Conservation (phyloP, 2,113 vertebrate genomes). For the Pelodiscus sinensis region DNA sequence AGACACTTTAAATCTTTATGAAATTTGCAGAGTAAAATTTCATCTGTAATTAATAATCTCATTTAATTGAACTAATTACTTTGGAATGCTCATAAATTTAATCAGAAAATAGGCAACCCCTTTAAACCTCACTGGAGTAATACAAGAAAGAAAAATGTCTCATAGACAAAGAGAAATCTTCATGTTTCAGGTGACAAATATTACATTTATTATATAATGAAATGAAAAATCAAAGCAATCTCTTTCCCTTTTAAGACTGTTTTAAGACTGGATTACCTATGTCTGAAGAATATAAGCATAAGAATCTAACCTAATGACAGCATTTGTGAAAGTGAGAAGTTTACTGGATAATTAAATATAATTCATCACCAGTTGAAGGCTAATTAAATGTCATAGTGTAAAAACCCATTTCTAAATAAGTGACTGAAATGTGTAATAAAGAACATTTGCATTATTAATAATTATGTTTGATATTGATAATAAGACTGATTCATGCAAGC, state of each 20-base stretch:
- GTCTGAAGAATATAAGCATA: not conserved
- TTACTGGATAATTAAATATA: conserved; percentile 21
- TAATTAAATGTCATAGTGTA: conserved; percentile 46
- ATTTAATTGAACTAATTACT: conserved; percentile 58
- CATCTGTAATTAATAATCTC: conserved; percentile 51
- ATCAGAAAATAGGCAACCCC: not conserved
- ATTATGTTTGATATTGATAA: not conserved
- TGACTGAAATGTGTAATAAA: not conserved
- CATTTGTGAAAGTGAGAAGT: not conserved
- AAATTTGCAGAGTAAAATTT: conserved; percentile 52
- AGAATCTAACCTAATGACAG: not conserved
- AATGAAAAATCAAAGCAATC: not conserved
- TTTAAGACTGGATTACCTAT: not conserved
- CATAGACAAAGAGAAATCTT: not conserved
- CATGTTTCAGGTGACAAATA: not conserved
- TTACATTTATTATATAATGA: not conserved
- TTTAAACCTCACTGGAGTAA: not conserved
- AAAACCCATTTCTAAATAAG: conserved; percentile 19
- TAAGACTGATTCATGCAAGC: not conserved
- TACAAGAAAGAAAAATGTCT: not conserved
- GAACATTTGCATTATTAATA: conserved; percentile 10
- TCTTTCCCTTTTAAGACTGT: not conserved
- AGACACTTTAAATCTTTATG: conserved; percentile 33
- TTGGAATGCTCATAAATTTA: conserved; percentile 53
- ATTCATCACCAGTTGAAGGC: not conserved